Evolutionary conservation across 2,797 vertebrate species (phyloP), one percentile per base, ranked within the genome.

Genomic region (Pyrocephalus nanus): DNA sequence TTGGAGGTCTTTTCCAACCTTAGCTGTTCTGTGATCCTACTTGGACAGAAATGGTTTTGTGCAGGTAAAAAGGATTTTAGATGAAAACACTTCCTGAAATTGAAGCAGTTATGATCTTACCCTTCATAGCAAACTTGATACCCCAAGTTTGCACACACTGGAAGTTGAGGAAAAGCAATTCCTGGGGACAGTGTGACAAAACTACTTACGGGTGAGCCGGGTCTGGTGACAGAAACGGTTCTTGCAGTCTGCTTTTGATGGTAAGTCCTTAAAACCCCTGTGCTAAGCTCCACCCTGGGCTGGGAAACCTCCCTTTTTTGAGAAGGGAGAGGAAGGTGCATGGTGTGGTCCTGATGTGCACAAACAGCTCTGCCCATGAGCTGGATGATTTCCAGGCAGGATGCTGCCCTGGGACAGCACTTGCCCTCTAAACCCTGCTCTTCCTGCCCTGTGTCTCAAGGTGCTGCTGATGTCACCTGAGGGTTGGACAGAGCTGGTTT

Each of bases 191-290:
- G 30, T 26, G 30, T 50, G 55, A 75, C 27, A 70, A 9, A 93
- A 47, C 8, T 12, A 4, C 43, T 53, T 11, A 1, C 0, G 3
- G 48, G 20, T 55, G 4, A 79, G 60, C 40, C 23, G 3, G 54
- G 26, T 7, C 45, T 51, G 50, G 19, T 62, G 51, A 17, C 45
- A 53, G 4, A 40, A 38, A 8, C 0, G 0, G 22, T 74, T 74
- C 36, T 43, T 71, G 55, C 8, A 30, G 32, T 47, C 48, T 67
- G 30, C n/a, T 36, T 51, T 34, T 16, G 32, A 29, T 90, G 26
- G 2, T 23, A 19, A 42, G 8, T 23, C 26, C 32, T 67, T 60
- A 12, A 77, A 65, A 26, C 42, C 58, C n/a, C 42, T 27, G 86
- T 25, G 45, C 29, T n/a, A 4, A n/a, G 60, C 50, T 84, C 54